phyloP scores from a whole-genome alignment of 2,113 vertebrate genomes.

The Pholis gunnellus region DNA sequence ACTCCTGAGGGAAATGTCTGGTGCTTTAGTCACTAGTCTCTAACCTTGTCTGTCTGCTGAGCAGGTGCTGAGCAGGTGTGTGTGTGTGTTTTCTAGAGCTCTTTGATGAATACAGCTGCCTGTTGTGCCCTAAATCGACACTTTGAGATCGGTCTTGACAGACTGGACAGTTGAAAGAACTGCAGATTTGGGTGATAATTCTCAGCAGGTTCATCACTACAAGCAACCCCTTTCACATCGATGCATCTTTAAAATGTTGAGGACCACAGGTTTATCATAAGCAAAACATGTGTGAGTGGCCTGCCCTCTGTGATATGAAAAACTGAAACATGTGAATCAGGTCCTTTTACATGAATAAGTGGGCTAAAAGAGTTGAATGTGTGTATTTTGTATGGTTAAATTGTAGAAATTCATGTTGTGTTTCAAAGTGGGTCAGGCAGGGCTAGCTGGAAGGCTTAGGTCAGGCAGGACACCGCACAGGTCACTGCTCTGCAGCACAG shows the following conservation, averaged over 20 bases:
- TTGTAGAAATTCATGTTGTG: background rate
- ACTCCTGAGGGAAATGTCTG: background rate
- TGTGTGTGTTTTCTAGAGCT: background rate
- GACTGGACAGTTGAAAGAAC: background rate
- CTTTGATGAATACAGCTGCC: background rate
- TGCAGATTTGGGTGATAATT: background rate
- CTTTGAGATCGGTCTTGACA: background rate
- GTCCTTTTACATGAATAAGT: background rate
- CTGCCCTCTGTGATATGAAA: background rate
- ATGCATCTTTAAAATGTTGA: background rate
- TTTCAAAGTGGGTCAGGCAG: constrained; percentile 38
- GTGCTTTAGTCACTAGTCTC: background rate
- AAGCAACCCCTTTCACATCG: background rate
- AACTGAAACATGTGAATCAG: background rate
- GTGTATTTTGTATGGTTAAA: background rate
- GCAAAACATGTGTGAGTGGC: background rate
- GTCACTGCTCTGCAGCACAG: constrained; percentile 50
- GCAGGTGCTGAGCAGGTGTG: background rate
- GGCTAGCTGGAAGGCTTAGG: constrained; percentile 1
- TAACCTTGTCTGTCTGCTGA: background rate
- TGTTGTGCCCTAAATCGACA: background rate
- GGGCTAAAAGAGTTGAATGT: background rate
- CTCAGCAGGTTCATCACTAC: background rate
- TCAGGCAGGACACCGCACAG: constrained; percentile 32
- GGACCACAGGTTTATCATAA: background rate